A percentile compares a stretch with the other conserved stretches of the same genome.
Conservation (phyloP, 2,888 invertebrate species). For the Pyrrhia umbra region DNA sequence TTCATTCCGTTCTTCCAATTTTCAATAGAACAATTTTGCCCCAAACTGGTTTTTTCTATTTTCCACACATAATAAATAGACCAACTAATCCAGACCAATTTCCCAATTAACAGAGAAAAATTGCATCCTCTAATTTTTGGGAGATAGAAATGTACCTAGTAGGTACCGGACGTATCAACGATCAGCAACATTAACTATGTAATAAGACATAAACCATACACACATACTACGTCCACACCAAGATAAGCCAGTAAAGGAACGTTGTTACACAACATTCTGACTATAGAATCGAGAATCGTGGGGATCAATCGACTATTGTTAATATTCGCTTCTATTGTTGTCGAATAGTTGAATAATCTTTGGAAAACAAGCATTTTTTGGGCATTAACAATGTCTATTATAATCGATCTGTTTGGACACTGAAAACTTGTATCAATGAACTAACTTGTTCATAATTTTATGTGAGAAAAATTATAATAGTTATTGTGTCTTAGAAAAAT, state of each 20-base stretch:
- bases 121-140: background rate
- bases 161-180: background rate
- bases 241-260: background rate
- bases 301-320: constrained; percentile 41
- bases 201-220: constrained; percentile 1
- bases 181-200: constrained; percentile 8
- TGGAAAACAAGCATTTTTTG: constrained; percentile 19
- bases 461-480: background rate
- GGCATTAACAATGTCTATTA: constrained; percentile 9
- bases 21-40: no score
- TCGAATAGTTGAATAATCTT: constrained; percentile 15
- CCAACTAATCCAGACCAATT: background rate
- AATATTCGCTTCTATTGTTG: constrained; percentile 35
- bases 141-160: constrained; percentile 2
- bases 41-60: no score
- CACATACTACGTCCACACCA: background rate
- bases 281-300: constrained; percentile 22
- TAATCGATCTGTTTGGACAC: constrained; percentile 3
- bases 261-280: constrained; percentile 19
- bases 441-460: background rate
- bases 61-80: no score
- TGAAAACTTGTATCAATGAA: background rate
- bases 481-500: background rate
- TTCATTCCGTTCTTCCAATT: no score
- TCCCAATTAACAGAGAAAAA: background rate